Percentiles rank a stretch among this genome's conserved stretches.
These are phyloP conservation scores for Myotis vivesi DNA, from an alignment of 2,797 vertebrate species.

Conservation along the genomic window DNA sequence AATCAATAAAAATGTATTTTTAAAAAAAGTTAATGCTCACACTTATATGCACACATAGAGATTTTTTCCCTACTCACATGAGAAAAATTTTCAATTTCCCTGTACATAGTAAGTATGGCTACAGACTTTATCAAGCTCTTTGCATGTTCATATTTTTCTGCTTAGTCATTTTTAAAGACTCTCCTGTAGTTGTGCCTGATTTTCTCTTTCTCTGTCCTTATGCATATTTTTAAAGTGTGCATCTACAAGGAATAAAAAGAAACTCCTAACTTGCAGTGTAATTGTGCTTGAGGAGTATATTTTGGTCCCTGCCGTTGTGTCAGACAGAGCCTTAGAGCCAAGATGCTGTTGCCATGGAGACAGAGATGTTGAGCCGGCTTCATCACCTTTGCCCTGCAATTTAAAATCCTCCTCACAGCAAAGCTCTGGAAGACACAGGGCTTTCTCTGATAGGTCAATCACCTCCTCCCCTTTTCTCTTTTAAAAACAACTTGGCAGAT, in stretches of 20 bases:
- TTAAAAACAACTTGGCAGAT: slow-evolving; percentile 78
- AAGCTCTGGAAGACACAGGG: slow-evolving; percentile 67
- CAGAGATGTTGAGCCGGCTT: slow-evolving; percentile 82
- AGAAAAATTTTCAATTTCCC: slow-evolving; percentile 45
- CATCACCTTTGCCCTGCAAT: slow-evolving; percentile 84
- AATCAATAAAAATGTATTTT: not conserved
- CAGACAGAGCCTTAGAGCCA: slow-evolving; percentile 82
- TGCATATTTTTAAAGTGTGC: slow-evolving; percentile 65
- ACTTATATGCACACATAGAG: not conserved
- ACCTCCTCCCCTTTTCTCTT: slow-evolving; percentile 66
- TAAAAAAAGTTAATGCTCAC: not conserved
- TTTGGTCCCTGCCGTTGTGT: slow-evolving; percentile 83
- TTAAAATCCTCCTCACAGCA: slow-evolving; percentile 75
- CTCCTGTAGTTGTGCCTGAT: slow-evolving; percentile 54
- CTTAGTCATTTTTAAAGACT: slow-evolving; percentile 74
- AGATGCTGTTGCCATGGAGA: slow-evolving; percentile 85
- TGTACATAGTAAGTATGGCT: slow-evolving; percentile 11
- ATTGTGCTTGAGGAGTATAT: slow-evolving; percentile 75
- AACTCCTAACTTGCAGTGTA: slow-evolving; percentile 78
- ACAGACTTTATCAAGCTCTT: slow-evolving; percentile 54
- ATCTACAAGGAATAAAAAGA: slow-evolving; percentile 65
- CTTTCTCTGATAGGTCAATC: slow-evolving; percentile 73
- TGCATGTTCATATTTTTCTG: slow-evolving; percentile 56
- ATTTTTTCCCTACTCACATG: slow-evolving; percentile 1
- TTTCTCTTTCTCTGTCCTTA: slow-evolving; percentile 61